Conservation (phyloP, 2,113 vertebrate genomes). For the Pelecanoides urinatrix region DNA sequence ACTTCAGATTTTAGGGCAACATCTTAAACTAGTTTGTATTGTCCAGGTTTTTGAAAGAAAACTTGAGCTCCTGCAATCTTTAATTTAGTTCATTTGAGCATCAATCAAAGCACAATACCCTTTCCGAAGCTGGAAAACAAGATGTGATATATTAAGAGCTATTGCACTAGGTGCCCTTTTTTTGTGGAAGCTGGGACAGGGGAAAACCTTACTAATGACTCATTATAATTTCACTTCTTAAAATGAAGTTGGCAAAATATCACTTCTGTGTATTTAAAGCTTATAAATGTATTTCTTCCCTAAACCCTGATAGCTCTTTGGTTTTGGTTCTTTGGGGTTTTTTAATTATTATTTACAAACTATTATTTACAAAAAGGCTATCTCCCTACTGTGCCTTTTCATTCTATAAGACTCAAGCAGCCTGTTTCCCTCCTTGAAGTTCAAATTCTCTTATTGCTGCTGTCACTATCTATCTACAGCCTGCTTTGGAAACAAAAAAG, state of each 20-base stretch:
- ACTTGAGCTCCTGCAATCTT: background rate
- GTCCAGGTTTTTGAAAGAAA: background rate
- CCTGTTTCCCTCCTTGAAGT: background rate
- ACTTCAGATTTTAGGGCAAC: background rate
- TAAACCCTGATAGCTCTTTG: background rate
- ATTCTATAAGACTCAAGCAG: background rate
- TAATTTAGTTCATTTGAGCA: background rate
- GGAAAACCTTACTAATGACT: background rate
- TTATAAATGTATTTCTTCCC: background rate
- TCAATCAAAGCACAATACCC: background rate
- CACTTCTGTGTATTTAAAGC: background rate
- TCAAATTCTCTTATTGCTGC: background rate
- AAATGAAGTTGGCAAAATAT: background rate
- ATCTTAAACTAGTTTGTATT: background rate
- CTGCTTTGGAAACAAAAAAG: background rate
- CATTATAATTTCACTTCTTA: background rate
- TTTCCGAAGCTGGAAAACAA: background rate
- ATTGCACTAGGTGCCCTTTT: background rate
- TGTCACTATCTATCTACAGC: background rate
- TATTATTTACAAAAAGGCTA: background rate
- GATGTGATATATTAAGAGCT: background rate
- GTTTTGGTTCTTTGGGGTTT: background rate
- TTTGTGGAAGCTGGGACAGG: background rate
- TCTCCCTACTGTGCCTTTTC: background rate
- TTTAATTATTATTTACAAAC: background rate